These are phyloP conservation scores for Cephus pulcher DNA, from an alignment of 2,888 invertebrate species.

Conservation along the genomic window DNA sequence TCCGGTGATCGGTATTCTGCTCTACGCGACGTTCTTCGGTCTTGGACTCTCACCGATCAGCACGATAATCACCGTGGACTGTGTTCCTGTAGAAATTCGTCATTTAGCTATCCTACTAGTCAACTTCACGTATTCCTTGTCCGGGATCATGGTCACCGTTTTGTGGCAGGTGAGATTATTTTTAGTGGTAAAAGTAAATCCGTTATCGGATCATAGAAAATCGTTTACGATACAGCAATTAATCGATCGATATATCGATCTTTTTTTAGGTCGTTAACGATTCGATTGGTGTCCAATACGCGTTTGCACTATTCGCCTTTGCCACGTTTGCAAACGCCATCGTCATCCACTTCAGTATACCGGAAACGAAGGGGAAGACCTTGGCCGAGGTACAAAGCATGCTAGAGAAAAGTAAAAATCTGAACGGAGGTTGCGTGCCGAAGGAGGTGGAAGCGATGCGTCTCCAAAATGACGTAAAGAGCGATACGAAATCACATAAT, in stretches of 20 bases:
- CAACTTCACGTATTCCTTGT: background rate
- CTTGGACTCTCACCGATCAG: background rate
- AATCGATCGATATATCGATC: background rate
- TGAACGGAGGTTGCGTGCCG: no score
- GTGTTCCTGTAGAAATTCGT: background rate
- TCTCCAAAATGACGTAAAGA: no score
- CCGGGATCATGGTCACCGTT: background rate
- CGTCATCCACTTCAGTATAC: background rate
- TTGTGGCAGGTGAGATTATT: background rate
- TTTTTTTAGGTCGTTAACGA: background rate
- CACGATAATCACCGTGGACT: background rate
- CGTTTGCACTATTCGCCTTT: background rate
- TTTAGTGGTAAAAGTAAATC: no score
- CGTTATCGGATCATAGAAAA: no score
- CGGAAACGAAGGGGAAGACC: background rate
- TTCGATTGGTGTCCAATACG: background rate
- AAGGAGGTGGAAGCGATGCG: no score
- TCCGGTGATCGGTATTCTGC: background rate
- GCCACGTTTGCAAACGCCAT: background rate
- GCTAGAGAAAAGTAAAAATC: background rate
- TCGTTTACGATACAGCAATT: background rate
- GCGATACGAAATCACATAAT: no score
- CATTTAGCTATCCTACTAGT: background rate
- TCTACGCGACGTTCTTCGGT: background rate
- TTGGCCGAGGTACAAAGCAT: background rate